Evolutionary conservation across 2,113 vertebrate species (phyloP).

Genomic region (Colossoma macropomum): DNA sequence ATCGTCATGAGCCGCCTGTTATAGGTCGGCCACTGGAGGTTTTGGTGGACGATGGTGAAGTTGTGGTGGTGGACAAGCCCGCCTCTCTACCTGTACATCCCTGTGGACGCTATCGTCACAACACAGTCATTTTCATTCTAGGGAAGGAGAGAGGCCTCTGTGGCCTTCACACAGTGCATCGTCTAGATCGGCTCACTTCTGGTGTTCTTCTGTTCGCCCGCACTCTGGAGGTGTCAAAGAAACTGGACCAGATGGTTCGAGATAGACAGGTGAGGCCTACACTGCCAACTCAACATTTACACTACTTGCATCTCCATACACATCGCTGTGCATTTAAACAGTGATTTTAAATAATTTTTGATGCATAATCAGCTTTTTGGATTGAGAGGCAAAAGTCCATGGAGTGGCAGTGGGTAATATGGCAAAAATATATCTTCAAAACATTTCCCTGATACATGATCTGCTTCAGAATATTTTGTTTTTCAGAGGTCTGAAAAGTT

Average conservation of each 20-base stretch:
- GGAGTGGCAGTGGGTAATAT: too few relatives aligned
- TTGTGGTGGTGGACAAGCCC: slow-evolving; percentile 95
- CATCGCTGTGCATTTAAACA: background rate
- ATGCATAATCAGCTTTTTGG: background rate
- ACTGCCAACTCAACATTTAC: background rate
- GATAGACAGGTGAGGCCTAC: slow-evolving; percentile 85
- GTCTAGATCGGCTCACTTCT: slow-evolving; percentile 93
- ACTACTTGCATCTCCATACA: background rate
- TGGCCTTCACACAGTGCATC: slow-evolving; percentile 90
- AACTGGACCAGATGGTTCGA: slow-evolving; percentile 91
- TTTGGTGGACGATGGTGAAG: slow-evolving; percentile 84
- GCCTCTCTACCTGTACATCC: slow-evolving; percentile 95
- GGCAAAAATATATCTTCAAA: too few relatives aligned
- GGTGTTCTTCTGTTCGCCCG: slow-evolving; percentile 96
- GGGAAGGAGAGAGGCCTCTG: slow-evolving; percentile 90
- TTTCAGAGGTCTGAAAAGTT: too few relatives aligned
- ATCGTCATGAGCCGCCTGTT: slow-evolving; percentile 96
- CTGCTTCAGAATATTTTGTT: too few relatives aligned
- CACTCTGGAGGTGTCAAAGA: slow-evolving; percentile 85
- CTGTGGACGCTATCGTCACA: slow-evolving; percentile 94
- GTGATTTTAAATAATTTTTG: background rate
- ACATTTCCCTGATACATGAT: too few relatives aligned
- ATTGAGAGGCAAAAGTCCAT: too few relatives aligned
- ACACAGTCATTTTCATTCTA: slow-evolving; percentile 95
- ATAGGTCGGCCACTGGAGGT: slow-evolving; percentile 81